Conservation (phyloP, 1,140 invertebrate genomes). For the Hylaeus volcanicus region DNA sequence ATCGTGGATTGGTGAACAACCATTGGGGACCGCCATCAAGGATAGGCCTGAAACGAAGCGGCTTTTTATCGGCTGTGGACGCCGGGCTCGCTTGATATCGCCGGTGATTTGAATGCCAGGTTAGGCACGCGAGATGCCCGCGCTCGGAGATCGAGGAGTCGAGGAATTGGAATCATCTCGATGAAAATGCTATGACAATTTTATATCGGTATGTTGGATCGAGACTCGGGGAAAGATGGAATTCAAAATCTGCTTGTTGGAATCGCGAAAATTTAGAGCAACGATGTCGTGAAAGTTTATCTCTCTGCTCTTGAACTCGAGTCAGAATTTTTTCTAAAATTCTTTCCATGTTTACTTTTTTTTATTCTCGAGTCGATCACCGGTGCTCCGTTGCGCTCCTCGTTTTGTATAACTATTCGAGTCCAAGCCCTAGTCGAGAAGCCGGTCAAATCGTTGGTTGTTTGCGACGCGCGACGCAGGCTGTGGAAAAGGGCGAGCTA, state of each 20-base stretch:
- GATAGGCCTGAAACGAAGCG: conserved; percentile 26
- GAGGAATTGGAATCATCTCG: neutral
- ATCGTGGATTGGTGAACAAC: conserved; percentile 46
- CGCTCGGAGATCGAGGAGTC: neutral
- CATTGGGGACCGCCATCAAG: conserved; percentile 45
- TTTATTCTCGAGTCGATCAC: neutral
- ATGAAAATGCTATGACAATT: neutral
- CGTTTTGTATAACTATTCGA: neutral
- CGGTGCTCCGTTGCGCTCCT: neutral
- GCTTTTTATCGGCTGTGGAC: conserved; percentile 35
- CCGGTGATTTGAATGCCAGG: conserved; percentile 7
- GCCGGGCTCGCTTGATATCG: conserved; percentile 22
- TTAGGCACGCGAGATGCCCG: neutral
- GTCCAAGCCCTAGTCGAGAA: neutral
- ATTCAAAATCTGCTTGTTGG: neutral
- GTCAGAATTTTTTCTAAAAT: no score
- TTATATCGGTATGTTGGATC: neutral
- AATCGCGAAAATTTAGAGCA: neutral
- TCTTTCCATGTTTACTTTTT: no score
- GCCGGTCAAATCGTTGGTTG: neutral
- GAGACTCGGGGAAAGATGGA: no score
- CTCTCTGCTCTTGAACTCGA: no score
- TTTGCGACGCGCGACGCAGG: neutral
- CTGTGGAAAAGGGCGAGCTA: neutral
- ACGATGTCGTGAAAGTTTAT: no score